Conservation (phyloP, 2,888 invertebrate genomes). For the Schrankia costaestrigalis region DNA sequence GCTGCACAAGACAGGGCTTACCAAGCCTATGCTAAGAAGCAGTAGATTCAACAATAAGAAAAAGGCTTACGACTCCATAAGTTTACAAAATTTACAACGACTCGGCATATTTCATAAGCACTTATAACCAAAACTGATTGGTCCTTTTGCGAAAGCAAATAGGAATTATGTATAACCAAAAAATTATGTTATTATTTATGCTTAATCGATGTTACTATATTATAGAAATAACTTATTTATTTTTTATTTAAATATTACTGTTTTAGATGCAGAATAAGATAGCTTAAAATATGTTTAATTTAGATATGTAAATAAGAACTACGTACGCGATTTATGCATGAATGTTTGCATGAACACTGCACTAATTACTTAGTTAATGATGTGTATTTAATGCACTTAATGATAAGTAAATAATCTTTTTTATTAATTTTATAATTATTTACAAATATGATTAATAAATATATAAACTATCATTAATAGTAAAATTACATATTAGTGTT, state of each 20-base stretch:
- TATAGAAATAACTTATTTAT: no score
- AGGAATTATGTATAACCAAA: conserved; percentile 24
- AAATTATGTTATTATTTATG: conserved; percentile 15
- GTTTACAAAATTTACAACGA: conserved; percentile 56
- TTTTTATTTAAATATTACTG: no score
- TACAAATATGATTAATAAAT: conserved; percentile 25
- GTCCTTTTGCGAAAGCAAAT: conserved; percentile 43
- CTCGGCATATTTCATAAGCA: conserved; percentile 38
- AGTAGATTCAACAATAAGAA: conserved; percentile 42
- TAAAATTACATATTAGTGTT: no score
- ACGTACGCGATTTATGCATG: conserved; percentile 23
- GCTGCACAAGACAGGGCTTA: conserved; percentile 84
- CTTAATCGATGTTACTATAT: conserved; percentile 29
- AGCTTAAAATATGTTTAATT: no score
- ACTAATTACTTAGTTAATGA: conserved; percentile 35
- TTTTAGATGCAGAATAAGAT: no score
- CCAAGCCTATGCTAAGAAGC: conserved; percentile 73
- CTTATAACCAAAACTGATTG: conserved; percentile 16
- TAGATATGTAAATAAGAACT: conserved; percentile 40
- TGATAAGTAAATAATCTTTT: conserved; percentile 22
- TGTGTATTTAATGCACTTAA: conserved; percentile 52
- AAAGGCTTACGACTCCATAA: conserved; percentile 63
- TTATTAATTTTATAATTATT: conserved; percentile 32
- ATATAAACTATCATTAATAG: conserved; percentile 23
- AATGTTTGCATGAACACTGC: conserved; percentile 32